Evolutionary conservation across 1,140 invertebrate species (phyloP).

Genomic region (Diorhabda sublineata): DNA sequence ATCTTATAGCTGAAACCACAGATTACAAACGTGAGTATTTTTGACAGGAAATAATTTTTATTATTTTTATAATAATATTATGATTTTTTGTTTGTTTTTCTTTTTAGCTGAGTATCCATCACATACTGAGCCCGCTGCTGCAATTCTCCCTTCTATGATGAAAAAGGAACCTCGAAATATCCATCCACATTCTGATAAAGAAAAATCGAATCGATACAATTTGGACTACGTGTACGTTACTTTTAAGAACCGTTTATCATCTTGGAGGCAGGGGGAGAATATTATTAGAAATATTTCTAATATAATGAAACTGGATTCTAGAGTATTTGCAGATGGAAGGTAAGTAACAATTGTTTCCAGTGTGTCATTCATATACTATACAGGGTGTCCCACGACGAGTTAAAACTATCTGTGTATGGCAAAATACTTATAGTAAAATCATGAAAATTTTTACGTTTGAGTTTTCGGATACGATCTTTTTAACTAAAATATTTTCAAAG

Average conservation of each 20-base stretch:
- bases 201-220: constrained; percentile 60
- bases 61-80: too few species aligned
- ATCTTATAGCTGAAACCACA: constrained; percentile 34
- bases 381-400: too few species aligned
- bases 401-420: too few species aligned
- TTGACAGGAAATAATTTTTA: too few species aligned
- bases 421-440: too few species aligned
- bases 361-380: too few species aligned
- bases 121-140: constrained; percentile 8
- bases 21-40: constrained; percentile 23
- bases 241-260: constrained; percentile 56
- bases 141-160: constrained; percentile 38
- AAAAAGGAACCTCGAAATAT: constrained; percentile 49
- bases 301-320: constrained; percentile 57
- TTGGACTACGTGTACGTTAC: constrained; percentile 68
- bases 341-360: constrained; percentile 34
- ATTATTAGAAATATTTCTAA: constrained; percentile 57
- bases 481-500: too few species aligned
- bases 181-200: constrained; percentile 44
- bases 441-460: too few species aligned
- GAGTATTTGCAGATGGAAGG: constrained; percentile 52
- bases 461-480: too few species aligned
- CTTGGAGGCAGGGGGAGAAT: constrained; percentile 55
- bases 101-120: neutral
- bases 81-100: constrained; percentile 1